Conservation (phyloP, 1,140 invertebrate species). For the Microplitis mediator region DNA sequence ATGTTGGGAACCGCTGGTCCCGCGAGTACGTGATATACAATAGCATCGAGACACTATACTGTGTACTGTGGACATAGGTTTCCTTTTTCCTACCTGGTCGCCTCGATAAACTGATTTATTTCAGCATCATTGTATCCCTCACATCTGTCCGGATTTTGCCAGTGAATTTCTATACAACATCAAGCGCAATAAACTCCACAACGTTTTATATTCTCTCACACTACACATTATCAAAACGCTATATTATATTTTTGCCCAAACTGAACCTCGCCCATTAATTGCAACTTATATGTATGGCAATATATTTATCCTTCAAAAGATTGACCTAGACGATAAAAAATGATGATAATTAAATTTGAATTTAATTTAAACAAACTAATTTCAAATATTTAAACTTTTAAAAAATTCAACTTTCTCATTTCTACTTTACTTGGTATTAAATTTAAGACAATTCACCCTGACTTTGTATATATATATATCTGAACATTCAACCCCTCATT, state of each 20-base stretch:
- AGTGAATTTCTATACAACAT: slow-evolving; percentile 21
- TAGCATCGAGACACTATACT: slow-evolving; percentile 24
- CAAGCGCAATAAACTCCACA: background rate
- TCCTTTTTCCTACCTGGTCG: slow-evolving; percentile 31
- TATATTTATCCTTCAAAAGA: background rate
- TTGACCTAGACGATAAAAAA: background rate
- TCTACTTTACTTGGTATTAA: too few relatives aligned
- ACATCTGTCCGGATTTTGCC: slow-evolving; percentile 55
- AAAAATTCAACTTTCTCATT: background rate
- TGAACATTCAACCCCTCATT: background rate
- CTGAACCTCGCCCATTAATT: too few relatives aligned
- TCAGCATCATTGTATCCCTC: slow-evolving; percentile 51
- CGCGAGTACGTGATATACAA: slow-evolving; percentile 30
- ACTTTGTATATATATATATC: background rate
- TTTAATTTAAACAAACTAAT: background rate
- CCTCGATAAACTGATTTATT: slow-evolving; percentile 61
- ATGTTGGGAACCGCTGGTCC: slow-evolving; percentile 33
- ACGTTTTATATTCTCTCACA: slow-evolving; percentile 15
- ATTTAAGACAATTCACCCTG: background rate
- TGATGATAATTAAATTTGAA: too few relatives aligned
- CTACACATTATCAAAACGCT: background rate
- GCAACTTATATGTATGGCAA: background rate
- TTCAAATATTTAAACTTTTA: background rate
- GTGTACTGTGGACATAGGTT: slow-evolving; percentile 29
- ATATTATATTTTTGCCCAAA: background rate